phyloP scores from a whole-genome alignment of 2,113 vertebrate species.

The Panthera tigris region DNA sequence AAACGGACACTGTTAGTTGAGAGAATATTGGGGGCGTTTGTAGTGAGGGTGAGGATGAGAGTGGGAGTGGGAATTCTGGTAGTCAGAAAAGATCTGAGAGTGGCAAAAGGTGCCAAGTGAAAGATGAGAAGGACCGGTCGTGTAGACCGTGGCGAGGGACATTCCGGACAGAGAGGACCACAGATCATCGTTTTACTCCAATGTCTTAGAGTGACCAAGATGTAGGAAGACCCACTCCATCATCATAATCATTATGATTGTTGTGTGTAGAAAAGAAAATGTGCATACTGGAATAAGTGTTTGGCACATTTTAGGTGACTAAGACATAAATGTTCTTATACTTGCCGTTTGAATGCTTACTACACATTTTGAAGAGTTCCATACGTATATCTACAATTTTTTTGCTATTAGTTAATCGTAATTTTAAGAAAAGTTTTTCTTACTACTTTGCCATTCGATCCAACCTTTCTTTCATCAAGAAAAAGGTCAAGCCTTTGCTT shows the following conservation, averaged over 20 bases:
- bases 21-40: too few relatives aligned
- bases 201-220: background rate
- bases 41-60: too few relatives aligned
- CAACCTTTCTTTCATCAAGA: background rate
- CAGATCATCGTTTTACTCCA: background rate
- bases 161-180: too few relatives aligned
- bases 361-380: background rate
- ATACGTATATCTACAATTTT: background rate
- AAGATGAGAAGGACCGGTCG: too few relatives aligned
- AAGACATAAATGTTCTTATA: background rate
- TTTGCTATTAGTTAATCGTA: background rate
- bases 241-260: background rate
- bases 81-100: too few relatives aligned
- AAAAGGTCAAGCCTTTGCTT: background rate
- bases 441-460: background rate
- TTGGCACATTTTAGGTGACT: background rate
- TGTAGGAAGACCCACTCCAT: background rate
- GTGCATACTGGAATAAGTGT: background rate
- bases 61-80: too few relatives aligned
- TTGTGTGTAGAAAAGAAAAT: background rate
- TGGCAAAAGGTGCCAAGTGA: too few relatives aligned
- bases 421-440: background rate
- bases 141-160: too few relatives aligned
- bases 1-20: too few relatives aligned
- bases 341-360: background rate